Percentiles rank a stretch among this genome's conserved stretches.
Evolutionary conservation across 2,113 vertebrate species (phyloP).

Genomic region (Hippocampus comes): DNA sequence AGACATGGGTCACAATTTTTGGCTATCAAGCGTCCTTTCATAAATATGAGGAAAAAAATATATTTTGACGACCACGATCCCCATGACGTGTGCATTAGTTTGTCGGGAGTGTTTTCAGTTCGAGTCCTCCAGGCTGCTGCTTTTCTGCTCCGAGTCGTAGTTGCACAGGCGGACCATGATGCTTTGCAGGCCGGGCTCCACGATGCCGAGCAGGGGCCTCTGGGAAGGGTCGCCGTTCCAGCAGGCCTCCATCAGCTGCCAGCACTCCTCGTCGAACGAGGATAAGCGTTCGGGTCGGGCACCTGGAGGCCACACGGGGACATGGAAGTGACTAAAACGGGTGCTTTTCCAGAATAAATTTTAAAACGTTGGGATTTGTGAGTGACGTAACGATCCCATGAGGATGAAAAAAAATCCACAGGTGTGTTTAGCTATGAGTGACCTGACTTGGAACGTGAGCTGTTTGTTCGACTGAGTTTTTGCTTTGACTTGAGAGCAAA

Average conservation of each 20-base stretch:
- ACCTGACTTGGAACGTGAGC: too few species aligned
- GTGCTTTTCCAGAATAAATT: background rate
- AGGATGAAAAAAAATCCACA: too few species aligned
- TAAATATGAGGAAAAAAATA: slow-evolving; percentile 49
- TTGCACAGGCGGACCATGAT: slow-evolving; percentile 89
- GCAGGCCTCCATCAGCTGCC: slow-evolving; percentile 98
- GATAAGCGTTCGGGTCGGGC: slow-evolving; percentile 86
- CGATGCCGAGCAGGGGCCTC: slow-evolving; percentile 90
- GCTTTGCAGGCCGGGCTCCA: slow-evolving; percentile 89
- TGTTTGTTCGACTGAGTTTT: too few species aligned
- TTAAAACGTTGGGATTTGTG: too few species aligned
- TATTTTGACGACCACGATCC: slow-evolving; percentile 18
- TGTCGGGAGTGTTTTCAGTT: slow-evolving; percentile 73
- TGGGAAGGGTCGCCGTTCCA: slow-evolving; percentile 92
- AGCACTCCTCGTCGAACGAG: slow-evolving; percentile 92
- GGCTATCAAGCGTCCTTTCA: slow-evolving; percentile 24
- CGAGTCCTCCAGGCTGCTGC: slow-evolving; percentile 83
- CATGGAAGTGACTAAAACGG: background rate
- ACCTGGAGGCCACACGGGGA: slow-evolving; percentile 64
- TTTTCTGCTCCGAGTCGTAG: slow-evolving; percentile 64
- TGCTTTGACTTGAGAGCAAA: too few species aligned
- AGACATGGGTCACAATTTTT: slow-evolving; percentile 12
- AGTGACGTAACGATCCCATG: too few species aligned
- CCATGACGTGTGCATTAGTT: slow-evolving; percentile 29
- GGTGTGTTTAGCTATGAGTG: too few species aligned